Evolutionary conservation across 2,113 vertebrate genomes (phyloP), one percentile per base, ranked within the genome.

Genomic region (Calidris pugnax): DNA sequence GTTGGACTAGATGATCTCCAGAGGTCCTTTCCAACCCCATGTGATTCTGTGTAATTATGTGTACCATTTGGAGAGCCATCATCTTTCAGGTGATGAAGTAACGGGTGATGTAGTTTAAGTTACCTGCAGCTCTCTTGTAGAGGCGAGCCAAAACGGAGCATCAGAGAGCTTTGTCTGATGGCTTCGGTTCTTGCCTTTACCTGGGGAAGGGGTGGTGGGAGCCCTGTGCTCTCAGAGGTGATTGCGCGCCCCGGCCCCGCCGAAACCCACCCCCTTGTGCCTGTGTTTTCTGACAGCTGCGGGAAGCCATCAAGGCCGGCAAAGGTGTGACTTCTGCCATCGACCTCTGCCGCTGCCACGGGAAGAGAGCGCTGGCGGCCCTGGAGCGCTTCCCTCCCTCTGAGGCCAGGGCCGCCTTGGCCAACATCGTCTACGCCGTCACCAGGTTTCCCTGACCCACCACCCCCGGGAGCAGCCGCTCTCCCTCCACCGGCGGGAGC

Each of bases 321-420:
- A 98, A 98, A 98, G 99, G 99, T 98, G 98, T 99, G 97, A 99
- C 98, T 98, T 98, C 99, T 83, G 99, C 99, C 90, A 98, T 99
- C 97, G 99, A 99, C 98, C 98, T 99, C 95, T 99, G 99, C 98
- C 95, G 98, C 99, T 98, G 98, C 99, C 99, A 99, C 98, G 98
- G 99, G 98, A 99, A 99, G 98, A 98, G 98, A 96, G 99, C 99
- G 4, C 98, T 99, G 98, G 99, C 98, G 55, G 99, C 99, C 98
- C 99, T 99, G 98, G 98, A 99, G 97, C 97, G 91, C 98, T 99
- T 99, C 98, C 98, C 99, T 97, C 98, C 99, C 97, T 99, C 99
- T 0, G 99, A 99, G 98, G 99, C 99, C 97, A 98, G 99, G 93
- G 98, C 99, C 0, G 99, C 99, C 97, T 98, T 99, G 98, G 99